Percentiles rank a stretch among this genome's conserved stretches.
Conservation (phyloP, 2,888 invertebrate species). For the Acronicta leporina region DNA sequence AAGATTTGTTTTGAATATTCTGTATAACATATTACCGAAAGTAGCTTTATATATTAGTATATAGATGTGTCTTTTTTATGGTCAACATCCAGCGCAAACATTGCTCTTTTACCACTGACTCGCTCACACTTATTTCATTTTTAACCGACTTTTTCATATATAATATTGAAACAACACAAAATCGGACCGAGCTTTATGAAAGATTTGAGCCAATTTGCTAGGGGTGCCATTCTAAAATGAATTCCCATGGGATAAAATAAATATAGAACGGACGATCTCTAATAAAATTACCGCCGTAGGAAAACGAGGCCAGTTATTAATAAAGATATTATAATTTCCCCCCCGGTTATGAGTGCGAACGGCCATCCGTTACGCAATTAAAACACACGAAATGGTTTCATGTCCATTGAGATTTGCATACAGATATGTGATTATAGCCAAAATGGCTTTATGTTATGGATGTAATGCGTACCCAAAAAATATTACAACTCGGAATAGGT, state of each 20-base stretch:
- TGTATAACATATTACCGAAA: background rate
- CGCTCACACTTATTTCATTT: no score
- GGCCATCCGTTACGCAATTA: conserved; percentile 80
- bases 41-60: conserved; percentile 7
- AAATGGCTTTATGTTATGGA: conserved; percentile 66
- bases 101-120: no score
- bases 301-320: conserved; percentile 68
- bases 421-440: conserved; percentile 80
- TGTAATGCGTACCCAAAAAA: conserved; percentile 57
- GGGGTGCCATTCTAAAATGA: conserved; percentile 26
- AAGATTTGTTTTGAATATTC: conserved; percentile 23
- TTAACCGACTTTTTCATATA: background rate
- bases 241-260: conserved; percentile 49
- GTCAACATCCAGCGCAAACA: no score
- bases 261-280: conserved; percentile 56
- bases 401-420: conserved; percentile 84
- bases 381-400: conserved; percentile 71
- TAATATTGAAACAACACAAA: conserved; percentile 2
- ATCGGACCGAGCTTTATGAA: conserved; percentile 9
- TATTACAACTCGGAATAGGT: conserved; percentile 40
- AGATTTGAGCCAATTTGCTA: conserved; percentile 21
- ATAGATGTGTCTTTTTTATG: background rate
- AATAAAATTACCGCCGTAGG: conserved; percentile 68
- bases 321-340: conserved; percentile 76
- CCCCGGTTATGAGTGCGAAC: conserved; percentile 72